These are phyloP conservation scores for Odontamblyopus rebecca DNA, from an alignment of 2,797 vertebrate species.

Conservation along the genomic window DNA sequence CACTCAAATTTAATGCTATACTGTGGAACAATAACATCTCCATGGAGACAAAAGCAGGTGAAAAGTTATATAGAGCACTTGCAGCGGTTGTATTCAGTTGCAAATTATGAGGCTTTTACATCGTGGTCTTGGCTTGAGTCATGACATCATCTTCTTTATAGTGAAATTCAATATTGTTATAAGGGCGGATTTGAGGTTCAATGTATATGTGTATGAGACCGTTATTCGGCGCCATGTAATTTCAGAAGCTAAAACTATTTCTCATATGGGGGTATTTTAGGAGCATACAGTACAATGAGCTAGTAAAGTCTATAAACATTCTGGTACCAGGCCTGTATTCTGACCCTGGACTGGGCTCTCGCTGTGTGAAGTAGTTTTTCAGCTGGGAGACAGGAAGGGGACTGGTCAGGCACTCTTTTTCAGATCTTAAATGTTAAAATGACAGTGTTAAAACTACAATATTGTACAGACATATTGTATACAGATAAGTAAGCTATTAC, in stretches of 20 bases:
- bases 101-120: neutral
- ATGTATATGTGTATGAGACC: constrained; percentile 43
- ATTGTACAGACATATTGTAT: neutral
- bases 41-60: neutral
- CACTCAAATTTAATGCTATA: too few species aligned
- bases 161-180: constrained; percentile 50
- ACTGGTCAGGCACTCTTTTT: constrained; percentile 49
- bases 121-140: constrained; percentile 28
- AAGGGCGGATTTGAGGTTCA: constrained; percentile 51
- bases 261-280: constrained; percentile 28
- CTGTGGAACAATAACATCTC: neutral
- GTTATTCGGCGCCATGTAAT: constrained; percentile 39
- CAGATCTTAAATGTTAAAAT: neutral
- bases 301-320: constrained; percentile 37
- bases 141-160: constrained; percentile 53
- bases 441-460: neutral
- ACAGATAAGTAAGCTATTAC: neutral
- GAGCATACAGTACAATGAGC: constrained; percentile 25
- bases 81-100: constrained; percentile 12
- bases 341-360: constrained; percentile 33
- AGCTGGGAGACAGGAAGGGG: constrained; percentile 56
- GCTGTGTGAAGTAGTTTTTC: constrained; percentile 44
- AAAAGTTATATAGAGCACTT: too few species aligned
- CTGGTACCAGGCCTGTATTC: constrained; percentile 23
- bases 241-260: constrained; percentile 42